Base-by-base conservation (phyloP, 2,888 invertebrate genomes). In the Parascotia fuliginaria region DNA sequence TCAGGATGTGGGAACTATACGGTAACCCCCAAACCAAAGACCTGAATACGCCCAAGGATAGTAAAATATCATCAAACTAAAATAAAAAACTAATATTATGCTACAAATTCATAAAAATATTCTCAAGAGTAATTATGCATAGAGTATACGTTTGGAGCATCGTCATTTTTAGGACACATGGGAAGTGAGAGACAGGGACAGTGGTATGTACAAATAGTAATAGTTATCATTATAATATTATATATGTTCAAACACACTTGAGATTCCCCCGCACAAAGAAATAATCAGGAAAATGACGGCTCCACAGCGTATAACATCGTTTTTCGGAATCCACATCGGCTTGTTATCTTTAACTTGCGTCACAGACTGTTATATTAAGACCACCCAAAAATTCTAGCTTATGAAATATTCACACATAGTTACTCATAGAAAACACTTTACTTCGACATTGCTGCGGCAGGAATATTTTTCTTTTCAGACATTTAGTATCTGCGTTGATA, bases 31-130 rank as follows among this genome's bases (percentile, higher is more conserved):
- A 14, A 29, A 41, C 45, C 44, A 41, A 51, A 41, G 27, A 29
- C 31, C 40, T 41, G 14, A 37, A 28, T 11, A 51, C 32, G 44
- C 44, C 37, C 44, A 51, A 36, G 32, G 11, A 27, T 13, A 41
- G 29, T 29, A 34, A 13, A 13, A 13, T 14, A 7, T 15, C 14
- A 36, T 36, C 6, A 19, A 34, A 15, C 6, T 19, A 19, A 19
- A 19, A n/a, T n/a, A n/a, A 24, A 24, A 24, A 24, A 3, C 24
- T 6, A 3, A 7, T 7, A 9, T 24, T 6, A 24, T 24, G 7
- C 1, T 24, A 24, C 3, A 24, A 24, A 24, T 24, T 24, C 24
- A 7, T 24, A 9, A n/a, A 24, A 24, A 24, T 24, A 24, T 24
- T 24, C 24, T 24, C 28, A 28, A n/a, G 13, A 31, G 14, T 31